Percentiles rank a stretch among this genome's conserved stretches.
These are phyloP conservation scores for Haliclystus octoradiatus DNA, from an alignment of 30 jellyfish, hydroid and myxozoan genomes.

Conservation along the genomic window DNA sequence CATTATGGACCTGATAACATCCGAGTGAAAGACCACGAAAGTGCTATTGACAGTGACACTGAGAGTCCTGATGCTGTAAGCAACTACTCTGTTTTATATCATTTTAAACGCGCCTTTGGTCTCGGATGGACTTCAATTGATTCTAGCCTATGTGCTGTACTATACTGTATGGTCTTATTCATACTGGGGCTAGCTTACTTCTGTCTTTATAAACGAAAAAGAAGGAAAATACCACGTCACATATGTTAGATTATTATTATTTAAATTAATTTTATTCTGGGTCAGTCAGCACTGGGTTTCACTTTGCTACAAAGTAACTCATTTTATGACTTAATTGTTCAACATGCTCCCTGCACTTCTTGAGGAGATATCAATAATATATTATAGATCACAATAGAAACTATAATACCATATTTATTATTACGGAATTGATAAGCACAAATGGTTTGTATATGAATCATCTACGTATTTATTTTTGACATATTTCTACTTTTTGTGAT, in stretches of 20 bases:
- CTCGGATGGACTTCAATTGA: conserved; percentile 54
- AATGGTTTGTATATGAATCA: too few relatives aligned
- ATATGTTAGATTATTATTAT: background rate
- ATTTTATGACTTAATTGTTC: too few relatives aligned
- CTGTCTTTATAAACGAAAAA: conserved; percentile 35
- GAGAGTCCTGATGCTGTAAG: conserved; percentile 62
- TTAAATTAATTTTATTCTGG: too few relatives aligned
- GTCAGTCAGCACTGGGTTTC: too few relatives aligned
- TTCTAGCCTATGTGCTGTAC: conserved; percentile 59
- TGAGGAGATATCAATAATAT: too few relatives aligned
- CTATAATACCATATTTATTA: too few relatives aligned
- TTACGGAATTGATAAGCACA: too few relatives aligned
- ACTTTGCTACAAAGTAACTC: too few relatives aligned
- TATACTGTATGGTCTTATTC: conserved; percentile 33
- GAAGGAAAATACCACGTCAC: conserved; percentile 23
- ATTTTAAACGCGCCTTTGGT: conserved; percentile 10
- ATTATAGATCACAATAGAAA: too few relatives aligned
- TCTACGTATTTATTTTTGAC: too few relatives aligned
- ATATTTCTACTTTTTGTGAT: too few relatives aligned
- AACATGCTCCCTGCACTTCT: too few relatives aligned
- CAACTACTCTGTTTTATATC: conserved; percentile 9
- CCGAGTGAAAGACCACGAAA: conserved; percentile 51
- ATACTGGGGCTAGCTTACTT: conserved; percentile 39
- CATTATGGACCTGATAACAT: conserved; percentile 91
- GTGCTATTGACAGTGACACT: conserved; percentile 16